These are phyloP conservation scores for Gibbula magus DNA, from an alignment of 2,888 invertebrate genomes.

Conservation along the genomic window DNA sequence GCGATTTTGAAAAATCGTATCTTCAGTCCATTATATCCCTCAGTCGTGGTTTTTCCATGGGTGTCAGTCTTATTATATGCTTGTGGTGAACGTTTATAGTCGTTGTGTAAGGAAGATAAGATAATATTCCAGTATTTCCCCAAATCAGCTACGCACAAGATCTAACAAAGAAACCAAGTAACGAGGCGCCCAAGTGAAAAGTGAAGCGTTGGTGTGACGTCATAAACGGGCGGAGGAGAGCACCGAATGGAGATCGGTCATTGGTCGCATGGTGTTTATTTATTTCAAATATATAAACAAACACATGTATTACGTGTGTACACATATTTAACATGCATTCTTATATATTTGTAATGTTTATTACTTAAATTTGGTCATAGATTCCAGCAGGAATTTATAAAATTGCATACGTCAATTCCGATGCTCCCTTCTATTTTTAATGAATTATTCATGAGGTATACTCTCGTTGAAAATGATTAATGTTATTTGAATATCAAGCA, in stretches of 20 bases:
- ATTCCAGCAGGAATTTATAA: too few species aligned
- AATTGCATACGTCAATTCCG: neutral
- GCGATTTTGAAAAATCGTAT: neutral
- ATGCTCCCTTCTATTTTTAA: neutral
- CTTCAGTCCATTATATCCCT: slow-evolving; percentile 3
- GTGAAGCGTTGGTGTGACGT: neutral
- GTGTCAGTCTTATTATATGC: neutral
- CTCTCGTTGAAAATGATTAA: neutral
- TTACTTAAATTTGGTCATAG: too few species aligned
- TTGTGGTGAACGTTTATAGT: neutral
- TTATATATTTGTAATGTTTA: too few species aligned
- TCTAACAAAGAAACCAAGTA: neutral
- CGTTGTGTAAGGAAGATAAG: neutral
- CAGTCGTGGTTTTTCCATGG: neutral
- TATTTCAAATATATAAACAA: too few species aligned
- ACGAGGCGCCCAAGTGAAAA: neutral
- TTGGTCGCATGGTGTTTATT: too few species aligned
- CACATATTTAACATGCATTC: too few species aligned
- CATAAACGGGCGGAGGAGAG: neutral
- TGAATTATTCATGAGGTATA: neutral
- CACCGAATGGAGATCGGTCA: neutral
- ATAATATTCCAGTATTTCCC: neutral
- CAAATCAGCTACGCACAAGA: neutral
- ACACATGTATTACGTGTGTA: too few species aligned
- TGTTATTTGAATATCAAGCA: too few species aligned